These are phyloP conservation scores for Agelas oroides DNA, from an alignment of 37 sponge, comb jelly and placozoan species.

Conservation along the genomic window DNA sequence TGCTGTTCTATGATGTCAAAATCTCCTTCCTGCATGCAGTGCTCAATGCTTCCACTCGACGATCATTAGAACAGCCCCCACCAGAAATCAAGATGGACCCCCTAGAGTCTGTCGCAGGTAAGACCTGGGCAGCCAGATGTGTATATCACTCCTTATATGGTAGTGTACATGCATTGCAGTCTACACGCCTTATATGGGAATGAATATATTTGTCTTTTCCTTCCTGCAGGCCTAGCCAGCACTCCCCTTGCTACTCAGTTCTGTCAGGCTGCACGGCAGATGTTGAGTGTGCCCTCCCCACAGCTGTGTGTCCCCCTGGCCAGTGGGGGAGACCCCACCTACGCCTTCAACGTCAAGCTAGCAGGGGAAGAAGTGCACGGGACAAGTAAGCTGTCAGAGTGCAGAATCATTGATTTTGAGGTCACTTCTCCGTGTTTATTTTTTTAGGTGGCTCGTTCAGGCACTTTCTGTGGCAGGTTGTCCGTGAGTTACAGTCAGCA, in stretches of 20 bases:
- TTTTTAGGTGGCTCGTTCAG: slow-evolving; percentile 94
- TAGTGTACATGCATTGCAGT: background rate
- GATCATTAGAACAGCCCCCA: slow-evolving; percentile 81
- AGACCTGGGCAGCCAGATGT: no score
- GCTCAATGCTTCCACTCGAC: slow-evolving; percentile 80
- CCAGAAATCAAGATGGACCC: slow-evolving; percentile 96
- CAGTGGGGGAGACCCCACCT: slow-evolving; percentile 96
- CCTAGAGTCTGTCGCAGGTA: slow-evolving; percentile 71
- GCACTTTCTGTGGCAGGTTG: slow-evolving; percentile 94
- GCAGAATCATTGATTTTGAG: no score
- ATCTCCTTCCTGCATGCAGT: slow-evolving; percentile 82
- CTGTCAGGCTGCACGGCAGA: slow-evolving; percentile 89
- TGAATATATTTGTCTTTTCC: background rate
- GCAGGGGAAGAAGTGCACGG: slow-evolving; percentile 95
- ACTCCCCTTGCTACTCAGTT: slow-evolving; percentile 69
- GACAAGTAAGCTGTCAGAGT: slow-evolving; percentile 79
- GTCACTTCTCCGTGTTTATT: no score
- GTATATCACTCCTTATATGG: background rate
- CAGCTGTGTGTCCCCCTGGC: slow-evolving; percentile 91
- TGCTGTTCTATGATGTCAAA: slow-evolving; percentile 91
- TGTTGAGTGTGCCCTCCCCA: slow-evolving; percentile 80
- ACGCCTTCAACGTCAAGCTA: slow-evolving; percentile 95
- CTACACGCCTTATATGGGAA: background rate
- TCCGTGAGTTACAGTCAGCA: slow-evolving; percentile 88
- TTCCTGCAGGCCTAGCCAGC: slow-evolving; percentile 46